Percentiles rank a stretch among this genome's conserved stretches.
Evolutionary conservation across 1,140 invertebrate species (phyloP).

Genomic region (Brachionus koreanus): DNA sequence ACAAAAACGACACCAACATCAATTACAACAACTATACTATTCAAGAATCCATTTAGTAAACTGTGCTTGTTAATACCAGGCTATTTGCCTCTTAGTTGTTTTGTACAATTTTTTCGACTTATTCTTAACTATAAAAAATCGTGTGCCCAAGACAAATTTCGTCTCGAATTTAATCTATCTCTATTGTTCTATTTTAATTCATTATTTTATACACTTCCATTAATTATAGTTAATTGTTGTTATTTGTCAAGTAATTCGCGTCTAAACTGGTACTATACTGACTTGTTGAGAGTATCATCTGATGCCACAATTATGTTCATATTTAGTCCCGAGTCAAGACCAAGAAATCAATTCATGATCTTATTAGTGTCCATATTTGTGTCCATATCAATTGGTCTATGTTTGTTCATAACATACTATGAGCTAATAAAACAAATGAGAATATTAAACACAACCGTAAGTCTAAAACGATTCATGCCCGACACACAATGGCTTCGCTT

Average conservation of each 20-base stretch:
- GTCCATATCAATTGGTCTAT: constrained; percentile 35
- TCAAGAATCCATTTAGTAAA: constrained; percentile 37
- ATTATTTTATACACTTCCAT: constrained; percentile 23
- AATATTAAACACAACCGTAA: background rate
- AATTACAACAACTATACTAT: background rate
- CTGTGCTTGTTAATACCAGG: constrained; percentile 27
- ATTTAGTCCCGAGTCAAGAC: background rate
- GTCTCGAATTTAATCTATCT: constrained; percentile 16
- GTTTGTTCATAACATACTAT: constrained; percentile 31
- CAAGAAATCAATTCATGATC: background rate
- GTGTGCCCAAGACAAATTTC: background rate
- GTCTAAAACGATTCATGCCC: background rate
- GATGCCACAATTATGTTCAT: constrained; percentile 1
- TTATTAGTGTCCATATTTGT: constrained; percentile 24
- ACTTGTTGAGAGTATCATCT: background rate
- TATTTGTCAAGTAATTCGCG: constrained; percentile 15
- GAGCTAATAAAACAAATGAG: constrained; percentile 27
- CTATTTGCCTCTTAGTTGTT: constrained; percentile 8
- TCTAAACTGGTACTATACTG: constrained; percentile 12
- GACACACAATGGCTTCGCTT: background rate
- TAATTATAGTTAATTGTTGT: constrained; percentile 20
- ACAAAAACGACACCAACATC: too few species aligned
- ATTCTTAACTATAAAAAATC: constrained; percentile 5
- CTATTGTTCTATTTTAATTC: constrained; percentile 26
- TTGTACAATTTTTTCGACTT: constrained; percentile 23